Conservation (phyloP, 2,797 vertebrate species). For the Rhabdomys pumilio region DNA sequence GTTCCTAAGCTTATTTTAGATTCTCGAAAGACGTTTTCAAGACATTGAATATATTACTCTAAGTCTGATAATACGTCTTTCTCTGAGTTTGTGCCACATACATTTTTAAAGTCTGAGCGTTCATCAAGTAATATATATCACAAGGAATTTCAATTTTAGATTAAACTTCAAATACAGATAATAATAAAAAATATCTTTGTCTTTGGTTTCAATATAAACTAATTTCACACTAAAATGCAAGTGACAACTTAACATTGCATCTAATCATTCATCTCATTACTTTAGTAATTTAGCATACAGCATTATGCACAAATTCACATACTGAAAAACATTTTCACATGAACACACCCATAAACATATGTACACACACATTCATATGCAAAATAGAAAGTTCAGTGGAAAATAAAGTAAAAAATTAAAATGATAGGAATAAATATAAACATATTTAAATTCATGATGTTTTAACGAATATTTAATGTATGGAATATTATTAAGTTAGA, state of each 20-base stretch:
- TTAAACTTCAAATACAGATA: neutral
- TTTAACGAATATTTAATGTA: constrained; percentile 7
- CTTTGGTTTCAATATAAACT: neutral
- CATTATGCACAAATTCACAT: neutral
- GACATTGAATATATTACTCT: neutral
- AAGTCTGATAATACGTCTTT: neutral
- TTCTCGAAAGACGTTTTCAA: neutral
- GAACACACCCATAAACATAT: too few species aligned
- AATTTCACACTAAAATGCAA: neutral
- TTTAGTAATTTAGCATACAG: neutral
- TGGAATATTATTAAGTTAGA: neutral
- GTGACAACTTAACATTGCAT: neutral
- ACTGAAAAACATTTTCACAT: neutral
- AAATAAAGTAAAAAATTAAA: constrained; percentile 3
- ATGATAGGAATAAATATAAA: neutral
- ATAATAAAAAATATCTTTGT: neutral
- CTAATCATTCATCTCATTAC: neutral
- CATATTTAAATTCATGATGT: neutral
- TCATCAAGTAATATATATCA: neutral
- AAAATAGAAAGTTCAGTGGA: neutral
- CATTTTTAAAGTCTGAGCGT: neutral
- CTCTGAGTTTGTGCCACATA: neutral
- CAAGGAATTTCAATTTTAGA: neutral
- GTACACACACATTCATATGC: neutral
- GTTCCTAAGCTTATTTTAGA: neutral